Evolutionary conservation across 2,888 invertebrate genomes (phyloP), one percentile per base, ranked within the genome.

Genomic region (Dinocampus coccinellae): DNA sequence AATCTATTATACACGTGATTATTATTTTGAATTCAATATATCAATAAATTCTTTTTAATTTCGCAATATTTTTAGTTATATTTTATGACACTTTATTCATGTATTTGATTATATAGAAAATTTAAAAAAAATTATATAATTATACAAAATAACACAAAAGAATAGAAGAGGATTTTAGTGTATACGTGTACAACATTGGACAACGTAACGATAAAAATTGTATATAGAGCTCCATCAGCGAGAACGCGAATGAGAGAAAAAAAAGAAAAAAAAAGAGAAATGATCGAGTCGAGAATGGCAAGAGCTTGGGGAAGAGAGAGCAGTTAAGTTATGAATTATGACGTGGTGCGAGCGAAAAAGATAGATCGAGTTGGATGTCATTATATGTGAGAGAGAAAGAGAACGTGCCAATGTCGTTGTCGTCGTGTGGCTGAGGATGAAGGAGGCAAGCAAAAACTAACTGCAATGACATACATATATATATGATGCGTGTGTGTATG

Each of bases 261-360:
- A 24, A 26, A 73, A 69, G 73, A 76, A 63, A 71, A 77, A 77
- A 75, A 72, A 74, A 16, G 9, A 7, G 39, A 39, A n/a, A 76
- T 39, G 78, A 75, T 71, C 73, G 73, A 57, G 73, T 70, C 70
- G 73, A 74, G 73, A 73, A 72, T 66, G 68, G 73, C 53, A 42
- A 24, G n/a, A 33, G 36, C 57, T 75, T 70, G 71, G 75, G 76
- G 76, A 77, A 76, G 80, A 79, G 77, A 77, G 80, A 81, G 85
- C 85, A 83, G 86, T 87, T 87, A 85, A 81, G 80, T 84, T 85
- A 86, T 87, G 86, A 87, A 84, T 87, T 87, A 87, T 84, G 85
- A 83, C 81, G 81, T 78, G 80, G 73, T 66, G 69, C 70, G 67
- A 76, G 73, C 52, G 72, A 74, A 74, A 76, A 77, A 77, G 83